Evolutionary conservation across 2,113 vertebrate species (phyloP), one percentile per base, ranked within the genome.

Genomic region (Cyanistes caeruleus): DNA sequence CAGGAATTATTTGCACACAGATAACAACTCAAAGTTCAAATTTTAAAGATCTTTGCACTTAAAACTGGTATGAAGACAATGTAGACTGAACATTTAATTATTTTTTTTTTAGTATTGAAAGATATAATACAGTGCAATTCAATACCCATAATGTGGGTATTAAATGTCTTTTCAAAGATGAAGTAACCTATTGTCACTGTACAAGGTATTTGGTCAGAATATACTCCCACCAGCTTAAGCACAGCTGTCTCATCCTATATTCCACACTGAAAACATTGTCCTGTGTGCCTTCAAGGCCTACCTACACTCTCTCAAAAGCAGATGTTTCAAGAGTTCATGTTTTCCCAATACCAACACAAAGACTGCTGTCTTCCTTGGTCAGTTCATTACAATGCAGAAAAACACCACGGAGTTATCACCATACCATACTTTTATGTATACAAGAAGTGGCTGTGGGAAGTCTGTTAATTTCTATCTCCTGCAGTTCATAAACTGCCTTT

Each of bases 401-500:
- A 97, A 72, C 59, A 83, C 82, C 41, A 52, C 33, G 44, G 82
- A 89, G 60, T 89, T 93, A 15, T 59, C 77, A 63, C 63, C 64
- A 85, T 43, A 39, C 72, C 55, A 11, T 53, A 37, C 58, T 84
- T 8, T 82, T 94, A 95, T 62, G 56, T 92, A 55, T 63, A 35
- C 87, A 63, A 62, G 31, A 83, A 59, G 70, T 31, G 43, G 51
- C 68, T 65, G 39, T 75, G 84, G 82, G 59, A 94, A 95, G 60
- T 48, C 84, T 92, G 72, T 92, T 88, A 83, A 53, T 73, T 95
- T 93, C 80, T 59, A 43, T 64, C 87, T 94, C 56, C 81, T 88
- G 69, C 70, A 89, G 91, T 91, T 97, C 85, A 51, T 95, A 92
- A 92, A 60, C 85, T 85, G 70, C 69, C 81, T 97, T 97, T 96